phyloP scores from a whole-genome alignment of 92 coral and sea anemone genomes.

The Ricordea florida region DNA sequence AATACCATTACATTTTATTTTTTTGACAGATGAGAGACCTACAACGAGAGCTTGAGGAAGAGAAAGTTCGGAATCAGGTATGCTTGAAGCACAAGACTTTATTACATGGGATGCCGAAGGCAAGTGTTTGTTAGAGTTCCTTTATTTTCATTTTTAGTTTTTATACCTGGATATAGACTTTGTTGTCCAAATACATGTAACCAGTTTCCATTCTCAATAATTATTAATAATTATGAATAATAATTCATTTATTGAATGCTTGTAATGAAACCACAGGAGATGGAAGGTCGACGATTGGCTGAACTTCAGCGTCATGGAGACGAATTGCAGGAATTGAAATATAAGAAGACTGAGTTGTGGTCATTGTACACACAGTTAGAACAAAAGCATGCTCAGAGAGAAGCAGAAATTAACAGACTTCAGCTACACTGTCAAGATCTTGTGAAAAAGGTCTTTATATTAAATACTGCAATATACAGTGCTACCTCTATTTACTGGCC shows the following conservation, averaged over 20 bases:
- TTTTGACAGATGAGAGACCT: slow-evolving; percentile 76
- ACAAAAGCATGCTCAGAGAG: slow-evolving; percentile 78
- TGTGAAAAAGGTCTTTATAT: slow-evolving; percentile 80
- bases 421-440: slow-evolving; percentile 79
- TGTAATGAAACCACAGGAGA: slow-evolving; percentile 56
- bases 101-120: no score
- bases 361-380: slow-evolving; percentile 74
- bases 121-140: no score
- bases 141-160: no score
- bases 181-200: no score
- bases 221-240: no score
- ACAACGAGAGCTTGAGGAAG: slow-evolving; percentile 75
- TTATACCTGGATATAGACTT: no score
- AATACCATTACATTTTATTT: neutral
- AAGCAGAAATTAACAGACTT: slow-evolving; percentile 75
- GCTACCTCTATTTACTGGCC: no score
- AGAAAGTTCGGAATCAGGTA: slow-evolving; percentile 74
- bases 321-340: slow-evolving; percentile 79
- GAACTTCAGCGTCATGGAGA: slow-evolving; percentile 96
- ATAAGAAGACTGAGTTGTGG: slow-evolving; percentile 72
- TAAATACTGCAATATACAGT: no score
- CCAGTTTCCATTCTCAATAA: no score
- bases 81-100: neutral
- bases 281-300: slow-evolving; percentile 80
- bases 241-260: neutral